Base-by-base conservation (phyloP, 2,888 invertebrate species). In the Athalia rosae region DNA sequence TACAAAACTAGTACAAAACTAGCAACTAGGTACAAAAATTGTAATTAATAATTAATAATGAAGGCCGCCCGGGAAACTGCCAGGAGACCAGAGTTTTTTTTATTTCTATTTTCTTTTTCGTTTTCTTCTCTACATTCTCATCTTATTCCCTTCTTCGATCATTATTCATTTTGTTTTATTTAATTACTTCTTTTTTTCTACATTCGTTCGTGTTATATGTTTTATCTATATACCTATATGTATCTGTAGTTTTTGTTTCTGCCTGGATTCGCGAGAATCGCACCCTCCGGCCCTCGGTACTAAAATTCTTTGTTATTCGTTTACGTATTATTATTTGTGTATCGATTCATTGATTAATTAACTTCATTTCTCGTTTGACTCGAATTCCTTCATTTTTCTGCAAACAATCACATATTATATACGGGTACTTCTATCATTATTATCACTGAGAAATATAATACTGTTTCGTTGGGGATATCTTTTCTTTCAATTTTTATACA, bases 1-100 rank as follows among this genome's bases (percentile, higher is more conserved):
- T 92, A 92, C 89, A 92, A 92, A 92, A 92, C 91, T 91, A 90
- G 91, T 92, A 92, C 90, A 92, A 92, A 92, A 92, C 92, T 92
- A 92, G 90, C 90, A 89, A 90, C 91, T 92, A 92, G 91, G 90
- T 91, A 91, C 90, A 91, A 91, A 91, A 91, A 86, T 28, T 87
- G 85, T 86, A 88, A 87, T 85, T 84, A 88, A 85, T 84, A 82
- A 77, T 87, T 85, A 85, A 85, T 86, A 86, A 87, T 84, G 85
- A 79, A 86, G 85, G 86, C 85, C 86, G 83, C 85, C 85, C 85
- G 83, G 84, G 83, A 86, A 86, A 87, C 85, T 86, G 84, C 84
- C 87, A 87, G 85, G 86, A 28, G 85, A 87, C 85, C 85, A 85
- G 81, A 82, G 81, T 81, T 81, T 71, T 78, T 83, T 73, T 76